Percentiles rank a stretch among this genome's conserved stretches.
These are phyloP conservation scores for Bolinopsis microptera DNA, from an alignment of 37 sponge, comb jelly and placozoan species.

Conservation along the genomic window DNA sequence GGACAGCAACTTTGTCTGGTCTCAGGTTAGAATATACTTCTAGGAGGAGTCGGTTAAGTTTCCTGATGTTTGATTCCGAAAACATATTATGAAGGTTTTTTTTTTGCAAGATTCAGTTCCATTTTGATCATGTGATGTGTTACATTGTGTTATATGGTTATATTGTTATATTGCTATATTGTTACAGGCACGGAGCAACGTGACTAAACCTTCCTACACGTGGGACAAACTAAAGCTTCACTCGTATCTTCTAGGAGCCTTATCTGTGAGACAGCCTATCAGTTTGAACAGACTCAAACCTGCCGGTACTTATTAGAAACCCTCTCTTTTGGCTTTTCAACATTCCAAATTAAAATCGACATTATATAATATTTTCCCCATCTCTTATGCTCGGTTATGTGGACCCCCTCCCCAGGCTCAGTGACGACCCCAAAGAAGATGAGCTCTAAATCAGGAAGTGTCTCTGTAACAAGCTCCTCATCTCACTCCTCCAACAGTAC, in stretches of 20 bases:
- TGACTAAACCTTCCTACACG: constrained; percentile 37
- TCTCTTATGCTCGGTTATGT: too few species aligned
- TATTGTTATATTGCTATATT: too few species aligned
- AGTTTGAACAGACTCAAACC: constrained; percentile 34
- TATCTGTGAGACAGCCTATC: constrained; percentile 55
- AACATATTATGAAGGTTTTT: neutral
- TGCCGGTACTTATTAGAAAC: too few species aligned
- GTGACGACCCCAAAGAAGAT: neutral
- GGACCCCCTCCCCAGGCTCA: neutral
- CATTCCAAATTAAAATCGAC: too few species aligned
- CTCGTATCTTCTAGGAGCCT: constrained; percentile 5
- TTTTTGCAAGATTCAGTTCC: neutral
- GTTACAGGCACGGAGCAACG: constrained; percentile 2
- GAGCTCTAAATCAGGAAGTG: too few species aligned
- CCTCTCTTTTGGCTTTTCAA: too few species aligned
- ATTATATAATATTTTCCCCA: too few species aligned
- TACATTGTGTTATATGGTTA: too few species aligned
- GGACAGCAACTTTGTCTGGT: constrained; percentile 29
- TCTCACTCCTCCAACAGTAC: neutral
- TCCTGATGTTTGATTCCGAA: neutral
- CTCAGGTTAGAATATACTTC: neutral
- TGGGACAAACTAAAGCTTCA: constrained; percentile 32
- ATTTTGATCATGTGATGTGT: too few species aligned
- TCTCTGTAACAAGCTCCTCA: neutral
- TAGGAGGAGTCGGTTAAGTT: neutral